Conservation (phyloP, 2,113 vertebrate species). For the Pyrgilauda ruficollis region DNA sequence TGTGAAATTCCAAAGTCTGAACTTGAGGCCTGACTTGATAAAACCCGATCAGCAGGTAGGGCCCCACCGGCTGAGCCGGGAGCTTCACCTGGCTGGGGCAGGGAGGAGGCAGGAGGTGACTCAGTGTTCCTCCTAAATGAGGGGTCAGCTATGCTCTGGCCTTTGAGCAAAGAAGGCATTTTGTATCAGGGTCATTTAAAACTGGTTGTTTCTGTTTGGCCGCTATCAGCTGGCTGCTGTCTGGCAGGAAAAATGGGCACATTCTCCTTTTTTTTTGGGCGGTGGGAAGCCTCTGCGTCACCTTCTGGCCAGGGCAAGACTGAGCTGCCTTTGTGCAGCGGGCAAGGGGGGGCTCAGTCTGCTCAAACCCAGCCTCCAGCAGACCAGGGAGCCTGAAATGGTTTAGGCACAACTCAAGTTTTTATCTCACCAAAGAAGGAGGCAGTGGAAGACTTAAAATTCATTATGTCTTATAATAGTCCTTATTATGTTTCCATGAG, state of each 20-base stretch:
- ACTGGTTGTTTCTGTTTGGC: neutral
- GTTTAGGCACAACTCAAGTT: neutral
- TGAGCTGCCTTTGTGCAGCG: neutral
- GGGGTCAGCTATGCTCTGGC: rapidly evolving
- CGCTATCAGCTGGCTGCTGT: neutral
- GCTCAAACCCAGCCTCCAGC: neutral
- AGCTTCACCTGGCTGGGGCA: neutral
- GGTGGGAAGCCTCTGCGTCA: neutral
- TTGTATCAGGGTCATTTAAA: neutral
- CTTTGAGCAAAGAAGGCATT: neutral
- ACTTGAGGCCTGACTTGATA: neutral
- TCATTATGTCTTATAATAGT: neutral
- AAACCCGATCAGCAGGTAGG: rapidly evolving
- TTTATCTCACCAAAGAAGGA: neutral
- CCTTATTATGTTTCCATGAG: neutral
- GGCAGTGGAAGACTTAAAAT: neutral
- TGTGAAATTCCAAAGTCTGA: neutral
- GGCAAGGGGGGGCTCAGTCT: neutral
- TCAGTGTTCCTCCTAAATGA: neutral
- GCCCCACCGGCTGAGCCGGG: neutral
- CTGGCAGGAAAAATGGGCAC: neutral
- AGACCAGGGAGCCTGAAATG: neutral
- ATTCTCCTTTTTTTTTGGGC: neutral
- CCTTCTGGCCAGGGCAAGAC: neutral
- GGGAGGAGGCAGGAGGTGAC: neutral